Percentiles rank a stretch among this genome's conserved stretches.
Conservation (phyloP, 2,888 invertebrate species). For the Steinernema carpocapsae region DNA sequence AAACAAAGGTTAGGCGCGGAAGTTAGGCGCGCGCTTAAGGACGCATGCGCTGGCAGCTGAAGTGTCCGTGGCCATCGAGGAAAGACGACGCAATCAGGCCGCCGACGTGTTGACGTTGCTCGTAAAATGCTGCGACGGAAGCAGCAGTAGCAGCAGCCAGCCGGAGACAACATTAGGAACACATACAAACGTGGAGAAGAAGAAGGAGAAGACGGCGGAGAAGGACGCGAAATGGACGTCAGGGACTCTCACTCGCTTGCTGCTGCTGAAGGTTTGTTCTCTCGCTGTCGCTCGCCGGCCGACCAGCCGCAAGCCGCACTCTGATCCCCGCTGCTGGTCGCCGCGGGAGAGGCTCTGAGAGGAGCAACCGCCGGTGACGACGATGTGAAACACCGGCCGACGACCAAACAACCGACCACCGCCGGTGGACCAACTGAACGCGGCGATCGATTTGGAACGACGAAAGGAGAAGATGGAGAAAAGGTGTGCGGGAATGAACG, state of each 20-base stretch:
- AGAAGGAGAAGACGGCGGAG: not conserved
- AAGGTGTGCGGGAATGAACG: constrained; percentile 16
- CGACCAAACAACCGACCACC: not conserved
- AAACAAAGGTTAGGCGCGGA: no score
- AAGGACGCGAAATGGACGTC: not conserved
- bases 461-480: not conserved
- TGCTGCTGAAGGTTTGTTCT: not conserved
- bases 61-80: no score
- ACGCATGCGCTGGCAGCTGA: no score
- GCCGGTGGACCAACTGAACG: not conserved
- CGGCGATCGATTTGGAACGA: constrained; percentile 8
- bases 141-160: not conserved
- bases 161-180: no score
- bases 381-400: no score
- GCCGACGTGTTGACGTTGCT: no score
- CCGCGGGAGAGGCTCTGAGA: constrained; percentile 1
- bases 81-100: no score
- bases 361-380: no score
- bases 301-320: constrained; percentile 22
- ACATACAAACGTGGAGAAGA: no score
- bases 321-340: not conserved
- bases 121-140: not conserved
- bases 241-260: not conserved
- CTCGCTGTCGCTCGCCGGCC: not conserved
- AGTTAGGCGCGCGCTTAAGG: no score